These are phyloP conservation scores for Tamias sibiricus DNA, from an alignment of 2,113 vertebrate species.

Conservation along the genomic window DNA sequence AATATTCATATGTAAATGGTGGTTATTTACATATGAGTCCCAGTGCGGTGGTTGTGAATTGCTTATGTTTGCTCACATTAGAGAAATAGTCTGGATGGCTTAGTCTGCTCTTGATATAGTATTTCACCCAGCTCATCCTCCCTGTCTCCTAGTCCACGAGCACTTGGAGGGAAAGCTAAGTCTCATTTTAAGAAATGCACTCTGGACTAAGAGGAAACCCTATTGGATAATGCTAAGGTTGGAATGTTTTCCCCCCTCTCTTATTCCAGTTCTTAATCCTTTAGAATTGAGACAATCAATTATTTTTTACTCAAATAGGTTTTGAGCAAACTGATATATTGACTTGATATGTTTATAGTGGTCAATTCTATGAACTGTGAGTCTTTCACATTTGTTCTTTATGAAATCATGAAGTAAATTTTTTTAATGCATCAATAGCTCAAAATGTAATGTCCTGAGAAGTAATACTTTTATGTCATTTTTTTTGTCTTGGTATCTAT, in stretches of 20 bases:
- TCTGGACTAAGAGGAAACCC: neutral
- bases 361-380: neutral
- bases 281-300: neutral
- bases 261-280: neutral
- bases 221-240: neutral
- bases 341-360: neutral
- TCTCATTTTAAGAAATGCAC: neutral
- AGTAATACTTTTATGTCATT: neutral
- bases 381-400: neutral
- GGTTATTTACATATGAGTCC: neutral
- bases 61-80: neutral
- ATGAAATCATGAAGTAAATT: neutral
- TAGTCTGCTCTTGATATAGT: neutral
- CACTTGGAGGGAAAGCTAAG: neutral
- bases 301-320: neutral
- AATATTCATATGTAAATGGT: slow-evolving; percentile 52
- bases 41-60: neutral
- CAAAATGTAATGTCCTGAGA: slow-evolving; percentile 6
- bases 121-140: neutral
- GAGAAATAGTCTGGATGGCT: neutral
- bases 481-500: neutral
- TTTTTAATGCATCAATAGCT: neutral
- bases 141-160: neutral
- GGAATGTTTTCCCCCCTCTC: neutral
- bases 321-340: neutral